These are phyloP conservation scores for Pachliopta kotzebuea DNA, from an alignment of 2,888 invertebrate species.

Conservation along the genomic window DNA sequence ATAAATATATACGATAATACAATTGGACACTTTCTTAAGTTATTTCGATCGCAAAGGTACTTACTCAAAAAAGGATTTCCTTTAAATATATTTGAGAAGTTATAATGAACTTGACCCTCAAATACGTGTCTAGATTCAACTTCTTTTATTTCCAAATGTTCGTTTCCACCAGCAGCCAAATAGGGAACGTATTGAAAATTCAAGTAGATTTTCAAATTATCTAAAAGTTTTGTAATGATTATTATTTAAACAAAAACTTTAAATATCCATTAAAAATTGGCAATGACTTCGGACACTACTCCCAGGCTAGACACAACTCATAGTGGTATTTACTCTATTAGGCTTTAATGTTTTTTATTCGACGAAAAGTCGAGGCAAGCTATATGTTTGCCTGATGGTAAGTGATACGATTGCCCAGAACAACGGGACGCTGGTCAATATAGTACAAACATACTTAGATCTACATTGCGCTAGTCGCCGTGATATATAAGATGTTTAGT, in stretches of 20 bases:
- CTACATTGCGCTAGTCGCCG: too few species aligned
- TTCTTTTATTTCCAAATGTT: conserved; percentile 45
- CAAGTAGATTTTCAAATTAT: conserved; percentile 46
- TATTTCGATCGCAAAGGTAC: conserved; percentile 30
- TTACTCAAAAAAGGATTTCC: conserved; percentile 56
- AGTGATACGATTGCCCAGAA: too few species aligned
- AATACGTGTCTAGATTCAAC: conserved; percentile 45
- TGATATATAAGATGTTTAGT: too few species aligned
- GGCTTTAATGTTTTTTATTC: too few species aligned
- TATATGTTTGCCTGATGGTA: too few species aligned
- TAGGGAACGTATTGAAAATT: conserved; percentile 41
- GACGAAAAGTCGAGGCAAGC: too few species aligned
- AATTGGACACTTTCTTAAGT: too few species aligned
- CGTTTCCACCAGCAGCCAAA: conserved; percentile 39
- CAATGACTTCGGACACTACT: not conserved
- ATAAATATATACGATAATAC: too few species aligned
- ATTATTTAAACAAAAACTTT: not conserved
- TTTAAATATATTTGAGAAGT: conserved; percentile 55
- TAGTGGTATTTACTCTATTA: not conserved
- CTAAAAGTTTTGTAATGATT: conserved; percentile 41
- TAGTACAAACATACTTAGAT: too few species aligned
- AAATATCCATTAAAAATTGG: too few species aligned
- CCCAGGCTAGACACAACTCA: not conserved
- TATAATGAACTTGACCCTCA: conserved; percentile 53
- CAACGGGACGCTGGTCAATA: too few species aligned